These are phyloP conservation scores for Noctua pronuba DNA, from an alignment of 2,888 invertebrate species.

Conservation along the genomic window DNA sequence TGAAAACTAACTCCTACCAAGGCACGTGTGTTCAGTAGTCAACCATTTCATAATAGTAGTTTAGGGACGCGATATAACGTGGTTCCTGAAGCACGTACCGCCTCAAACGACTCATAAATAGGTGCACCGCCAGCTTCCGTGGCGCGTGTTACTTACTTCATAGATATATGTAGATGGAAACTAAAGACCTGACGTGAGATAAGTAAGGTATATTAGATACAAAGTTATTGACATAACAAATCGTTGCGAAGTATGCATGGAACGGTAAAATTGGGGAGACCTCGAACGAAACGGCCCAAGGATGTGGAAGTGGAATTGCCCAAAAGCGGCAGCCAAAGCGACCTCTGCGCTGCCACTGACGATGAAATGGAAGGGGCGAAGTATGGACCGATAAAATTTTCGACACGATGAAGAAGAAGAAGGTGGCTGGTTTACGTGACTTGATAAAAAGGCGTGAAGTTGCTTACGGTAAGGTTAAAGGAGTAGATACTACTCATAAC, in stretches of 20 bases:
- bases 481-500: neutral
- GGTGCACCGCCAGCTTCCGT: conserved; percentile 19
- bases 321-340: neutral
- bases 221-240: neutral
- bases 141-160: conserved; percentile 33
- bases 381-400: neutral
- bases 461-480: neutral
- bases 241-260: neutral
- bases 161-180: conserved; percentile 6
- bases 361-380: neutral
- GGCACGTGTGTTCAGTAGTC: conserved; percentile 16
- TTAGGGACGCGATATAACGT: conserved; percentile 23
- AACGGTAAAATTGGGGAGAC: neutral
- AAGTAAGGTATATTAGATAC: neutral
- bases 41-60: conserved; percentile 40
- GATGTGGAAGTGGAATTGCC: neutral
- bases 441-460: neutral
- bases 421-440: neutral
- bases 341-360: neutral
- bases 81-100: conserved; percentile 47
- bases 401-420: neutral
- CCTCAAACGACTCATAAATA: conserved; percentile 52
- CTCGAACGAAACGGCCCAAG: neutral
- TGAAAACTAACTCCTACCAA: conserved; percentile 6
- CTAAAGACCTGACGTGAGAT: neutral